These are phyloP conservation scores for Drosophila austrosaltans DNA, from an alignment of 2,888 invertebrate genomes.

Conservation along the genomic window DNA sequence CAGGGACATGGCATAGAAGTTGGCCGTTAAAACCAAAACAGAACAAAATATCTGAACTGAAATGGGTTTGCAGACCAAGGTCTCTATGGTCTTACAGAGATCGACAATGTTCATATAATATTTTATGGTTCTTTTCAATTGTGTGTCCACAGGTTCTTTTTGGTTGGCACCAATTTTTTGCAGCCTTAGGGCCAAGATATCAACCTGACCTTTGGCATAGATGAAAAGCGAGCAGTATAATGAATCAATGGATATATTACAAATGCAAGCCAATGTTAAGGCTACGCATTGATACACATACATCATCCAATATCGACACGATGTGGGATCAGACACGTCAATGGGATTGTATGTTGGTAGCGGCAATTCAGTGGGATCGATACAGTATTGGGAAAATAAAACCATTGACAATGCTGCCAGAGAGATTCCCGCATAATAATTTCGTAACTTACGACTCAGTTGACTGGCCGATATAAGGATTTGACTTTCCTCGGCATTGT, in stretches of 20 bases:
- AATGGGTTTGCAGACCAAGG: constrained; percentile 66
- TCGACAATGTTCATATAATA: constrained; percentile 57
- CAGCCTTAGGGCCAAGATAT: constrained; percentile 70
- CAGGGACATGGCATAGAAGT: constrained; percentile 76
- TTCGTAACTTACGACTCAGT: constrained; percentile 46
- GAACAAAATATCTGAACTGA: constrained; percentile 78
- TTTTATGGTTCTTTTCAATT: constrained; percentile 63
- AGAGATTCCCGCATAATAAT: constrained; percentile 59
- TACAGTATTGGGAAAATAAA: constrained; percentile 48
- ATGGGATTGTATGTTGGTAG: constrained; percentile 63
- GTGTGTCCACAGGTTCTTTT: constrained; percentile 35
- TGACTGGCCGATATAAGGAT: constrained; percentile 40
- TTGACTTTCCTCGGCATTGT: constrained; percentile 39
- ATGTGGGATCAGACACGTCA: constrained; percentile 26
- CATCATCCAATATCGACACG: constrained; percentile 47
- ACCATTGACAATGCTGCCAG: constrained; percentile 46
- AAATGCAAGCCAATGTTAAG: constrained; percentile 47
- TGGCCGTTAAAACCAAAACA: constrained; percentile 73
- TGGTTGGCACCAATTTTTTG: constrained; percentile 40
- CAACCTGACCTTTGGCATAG: constrained; percentile 68
- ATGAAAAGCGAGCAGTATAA: constrained; percentile 69
- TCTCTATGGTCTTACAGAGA: constrained; percentile 61
- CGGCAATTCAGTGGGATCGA: constrained; percentile 53
- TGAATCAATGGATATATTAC: constrained; percentile 75
- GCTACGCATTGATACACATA: constrained; percentile 61